Conservation (phyloP, 2,113 vertebrate genomes). For the Paradisaea rubra region DNA sequence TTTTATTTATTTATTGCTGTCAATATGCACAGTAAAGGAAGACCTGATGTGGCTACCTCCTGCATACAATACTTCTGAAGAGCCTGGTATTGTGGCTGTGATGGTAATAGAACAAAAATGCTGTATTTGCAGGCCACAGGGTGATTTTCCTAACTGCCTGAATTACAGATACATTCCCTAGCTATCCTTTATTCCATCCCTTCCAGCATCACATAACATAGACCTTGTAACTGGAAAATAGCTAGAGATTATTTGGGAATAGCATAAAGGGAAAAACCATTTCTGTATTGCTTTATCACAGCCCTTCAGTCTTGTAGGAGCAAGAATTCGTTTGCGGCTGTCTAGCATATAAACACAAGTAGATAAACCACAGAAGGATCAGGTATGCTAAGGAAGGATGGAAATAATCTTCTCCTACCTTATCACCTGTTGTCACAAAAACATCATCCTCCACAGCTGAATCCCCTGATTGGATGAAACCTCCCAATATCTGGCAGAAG, state of each 20-base stretch:
- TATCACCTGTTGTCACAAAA: background rate
- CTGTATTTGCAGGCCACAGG: background rate
- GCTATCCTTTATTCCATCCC: background rate
- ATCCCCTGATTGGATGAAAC: background rate
- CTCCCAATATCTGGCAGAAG: background rate
- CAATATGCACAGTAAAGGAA: constrained; percentile 38
- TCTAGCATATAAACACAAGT: background rate
- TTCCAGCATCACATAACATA: background rate
- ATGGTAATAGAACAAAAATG: background rate
- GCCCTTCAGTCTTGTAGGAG: background rate
- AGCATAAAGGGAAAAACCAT: background rate
- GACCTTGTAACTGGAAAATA: background rate
- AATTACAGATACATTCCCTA: background rate
- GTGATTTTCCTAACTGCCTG: background rate
- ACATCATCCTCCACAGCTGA: background rate
- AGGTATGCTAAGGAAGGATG: background rate
- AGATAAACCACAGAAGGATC: background rate
- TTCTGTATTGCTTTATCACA: background rate
- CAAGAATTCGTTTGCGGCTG: background rate
- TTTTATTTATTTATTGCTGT: constrained; percentile 53
- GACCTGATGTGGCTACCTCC: background rate
- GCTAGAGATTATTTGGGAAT: background rate
- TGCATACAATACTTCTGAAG: background rate
- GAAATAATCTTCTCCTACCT: background rate
- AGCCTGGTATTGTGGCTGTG: background rate